These are phyloP conservation scores for Noctua pronuba DNA, from an alignment of 2,888 invertebrate genomes.

Conservation along the genomic window DNA sequence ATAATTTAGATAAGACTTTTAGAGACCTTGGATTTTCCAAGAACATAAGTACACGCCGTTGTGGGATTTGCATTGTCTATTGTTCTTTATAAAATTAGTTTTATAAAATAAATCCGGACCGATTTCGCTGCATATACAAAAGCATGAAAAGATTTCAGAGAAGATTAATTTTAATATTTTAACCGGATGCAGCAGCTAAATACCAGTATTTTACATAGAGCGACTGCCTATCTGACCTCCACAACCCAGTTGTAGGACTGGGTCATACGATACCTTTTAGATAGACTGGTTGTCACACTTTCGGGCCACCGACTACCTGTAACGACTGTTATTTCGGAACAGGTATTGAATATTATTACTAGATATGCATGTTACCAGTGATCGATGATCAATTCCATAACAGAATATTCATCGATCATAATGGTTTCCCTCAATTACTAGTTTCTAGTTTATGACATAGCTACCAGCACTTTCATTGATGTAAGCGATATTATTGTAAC, in stretches of 20 bases:
- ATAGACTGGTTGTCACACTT: too few relatives aligned
- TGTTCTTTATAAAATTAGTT: constrained; percentile 32
- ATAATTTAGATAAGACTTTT: constrained; percentile 23
- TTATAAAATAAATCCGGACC: not conserved
- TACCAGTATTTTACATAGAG: too few relatives aligned
- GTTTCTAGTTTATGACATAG: not conserved
- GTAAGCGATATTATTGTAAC: not conserved
- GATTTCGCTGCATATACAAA: not conserved
- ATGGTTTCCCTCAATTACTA: not conserved
- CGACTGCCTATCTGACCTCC: too few relatives aligned
- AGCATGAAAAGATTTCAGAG: not conserved
- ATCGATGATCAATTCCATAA: constrained; percentile 1
- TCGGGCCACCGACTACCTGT: too few relatives aligned
- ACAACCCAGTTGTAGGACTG: too few relatives aligned
- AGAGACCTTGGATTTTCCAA: constrained; percentile 24
- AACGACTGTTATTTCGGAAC: not conserved
- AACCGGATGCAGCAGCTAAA: too few relatives aligned
- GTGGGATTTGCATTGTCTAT: constrained; percentile 33
- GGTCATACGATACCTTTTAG: too few relatives aligned
- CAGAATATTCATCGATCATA: not conserved
- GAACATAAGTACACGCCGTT: constrained; percentile 11
- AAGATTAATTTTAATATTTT: not conserved
- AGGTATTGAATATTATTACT: not conserved
- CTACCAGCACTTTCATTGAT: constrained; percentile 6
- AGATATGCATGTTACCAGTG: not conserved